A percentile compares a stretch with the other conserved stretches of the same genome.
phyloP scores from a whole-genome alignment of 2,113 vertebrate species.

The Anthoscopus minutus region DNA sequence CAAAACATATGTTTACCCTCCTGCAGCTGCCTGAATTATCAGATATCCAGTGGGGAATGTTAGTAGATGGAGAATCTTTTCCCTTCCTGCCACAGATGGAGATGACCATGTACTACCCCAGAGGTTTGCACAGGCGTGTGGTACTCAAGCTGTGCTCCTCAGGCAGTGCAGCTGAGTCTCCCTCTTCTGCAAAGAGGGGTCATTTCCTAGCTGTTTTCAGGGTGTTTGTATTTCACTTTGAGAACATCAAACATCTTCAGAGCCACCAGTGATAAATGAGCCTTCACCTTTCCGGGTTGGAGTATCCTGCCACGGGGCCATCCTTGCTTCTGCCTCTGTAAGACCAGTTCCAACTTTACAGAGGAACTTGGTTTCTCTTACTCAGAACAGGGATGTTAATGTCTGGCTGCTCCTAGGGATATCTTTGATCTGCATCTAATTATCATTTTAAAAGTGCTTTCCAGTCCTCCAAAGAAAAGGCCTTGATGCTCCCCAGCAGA shows the following conservation, averaged over 20 bases:
- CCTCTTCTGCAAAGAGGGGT: neutral
- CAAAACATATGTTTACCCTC: neutral
- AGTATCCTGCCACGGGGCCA: neutral
- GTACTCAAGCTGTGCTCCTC: neutral
- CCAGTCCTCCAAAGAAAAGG: neutral
- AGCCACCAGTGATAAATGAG: neutral
- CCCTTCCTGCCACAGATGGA: neutral
- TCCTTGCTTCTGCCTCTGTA: neutral
- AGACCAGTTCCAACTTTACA: neutral
- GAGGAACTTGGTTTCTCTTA: neutral
- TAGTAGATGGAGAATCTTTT: neutral
- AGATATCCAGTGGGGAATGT: neutral
- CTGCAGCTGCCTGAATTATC: neutral
- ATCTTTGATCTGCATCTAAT: neutral
- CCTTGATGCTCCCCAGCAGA: neutral
- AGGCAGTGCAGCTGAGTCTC: neutral
- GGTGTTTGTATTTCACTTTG: neutral
- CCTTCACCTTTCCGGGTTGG: neutral
- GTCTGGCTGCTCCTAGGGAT: neutral
- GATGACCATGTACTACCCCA: neutral
- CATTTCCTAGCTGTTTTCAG: neutral
- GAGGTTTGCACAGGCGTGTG: rapidly evolving
- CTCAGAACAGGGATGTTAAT: neutral
- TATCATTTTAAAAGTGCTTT: neutral
- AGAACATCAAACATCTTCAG: neutral